Conservation (phyloP, 2,113 vertebrate genomes). For the Carassius auratus region DNA sequence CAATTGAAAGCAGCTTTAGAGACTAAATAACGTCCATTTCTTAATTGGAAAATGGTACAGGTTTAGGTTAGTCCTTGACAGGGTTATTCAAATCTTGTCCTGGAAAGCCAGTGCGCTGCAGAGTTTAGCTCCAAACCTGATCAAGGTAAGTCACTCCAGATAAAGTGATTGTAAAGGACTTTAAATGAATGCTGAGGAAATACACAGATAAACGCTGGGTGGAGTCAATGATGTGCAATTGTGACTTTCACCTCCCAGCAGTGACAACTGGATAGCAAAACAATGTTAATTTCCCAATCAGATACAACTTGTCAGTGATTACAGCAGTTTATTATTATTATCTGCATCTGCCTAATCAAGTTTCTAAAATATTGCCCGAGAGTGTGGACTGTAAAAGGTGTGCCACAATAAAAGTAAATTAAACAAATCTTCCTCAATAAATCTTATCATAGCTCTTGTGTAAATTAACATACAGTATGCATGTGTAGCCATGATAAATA, state of each 20-base stretch:
- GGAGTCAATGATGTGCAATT: neutral
- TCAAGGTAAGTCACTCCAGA: neutral
- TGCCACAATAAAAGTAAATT: neutral
- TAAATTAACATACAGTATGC: neutral
- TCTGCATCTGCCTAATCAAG: neutral
- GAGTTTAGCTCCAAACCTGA: too few relatives aligned
- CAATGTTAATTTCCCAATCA: constrained; percentile 15
- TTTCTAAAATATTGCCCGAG: neutral
- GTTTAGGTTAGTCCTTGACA: neutral
- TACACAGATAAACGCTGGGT: constrained; percentile 17
- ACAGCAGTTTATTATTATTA: neutral
- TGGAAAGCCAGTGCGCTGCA: too few relatives aligned
- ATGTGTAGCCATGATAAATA: neutral
- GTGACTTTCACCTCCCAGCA: neutral
- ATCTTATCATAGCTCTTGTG: neutral
- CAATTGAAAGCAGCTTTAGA: neutral
- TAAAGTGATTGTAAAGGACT: neutral
- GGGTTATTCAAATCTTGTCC: too few relatives aligned
- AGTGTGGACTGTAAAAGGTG: constrained; percentile 9
- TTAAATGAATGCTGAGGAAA: neutral
- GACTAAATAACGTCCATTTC: neutral
- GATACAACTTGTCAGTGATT: neutral
- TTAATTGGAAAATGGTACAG: neutral
- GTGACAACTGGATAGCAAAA: neutral
- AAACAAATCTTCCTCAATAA: neutral